Evolutionary conservation across 2,113 vertebrate species (phyloP).

Genomic region (Procavia capensis): DNA sequence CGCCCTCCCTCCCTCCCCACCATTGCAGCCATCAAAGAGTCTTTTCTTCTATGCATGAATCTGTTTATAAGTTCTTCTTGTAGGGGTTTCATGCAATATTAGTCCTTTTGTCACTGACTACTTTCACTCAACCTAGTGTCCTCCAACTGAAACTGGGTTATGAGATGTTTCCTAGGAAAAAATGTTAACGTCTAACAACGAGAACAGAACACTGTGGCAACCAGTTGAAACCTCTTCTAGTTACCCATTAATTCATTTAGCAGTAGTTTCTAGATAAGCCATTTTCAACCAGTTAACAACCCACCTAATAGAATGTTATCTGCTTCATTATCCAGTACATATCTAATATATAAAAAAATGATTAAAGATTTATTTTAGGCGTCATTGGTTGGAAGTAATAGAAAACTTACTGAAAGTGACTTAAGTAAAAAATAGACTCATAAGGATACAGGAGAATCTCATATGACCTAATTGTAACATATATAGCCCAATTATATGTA

Average conservation of each 20-base stretch:
- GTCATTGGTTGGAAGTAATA: slow-evolving; percentile 17
- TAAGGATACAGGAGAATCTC: background rate
- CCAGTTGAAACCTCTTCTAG: background rate
- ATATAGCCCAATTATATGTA: background rate
- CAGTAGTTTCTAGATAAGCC: background rate
- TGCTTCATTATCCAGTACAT: slow-evolving; percentile 46
- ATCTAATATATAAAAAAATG: background rate
- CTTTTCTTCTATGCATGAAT: no score
- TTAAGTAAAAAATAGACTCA: slow-evolving; percentile 30
- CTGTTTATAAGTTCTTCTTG: no score
- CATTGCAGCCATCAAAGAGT: no score
- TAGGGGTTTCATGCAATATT: no score
- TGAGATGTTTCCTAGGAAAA: background rate
- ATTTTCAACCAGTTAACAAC: slow-evolving; percentile 46
- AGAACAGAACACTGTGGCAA: background rate
- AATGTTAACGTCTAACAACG: background rate
- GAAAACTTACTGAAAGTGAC: background rate
- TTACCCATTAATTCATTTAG: slow-evolving; percentile 18
- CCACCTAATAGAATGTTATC: slow-evolving; percentile 37
- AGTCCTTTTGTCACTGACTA: no score
- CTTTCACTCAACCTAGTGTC: no score
- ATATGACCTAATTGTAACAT: background rate
- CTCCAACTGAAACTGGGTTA: no score
- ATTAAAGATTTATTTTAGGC: slow-evolving; percentile 15
- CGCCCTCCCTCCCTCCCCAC: no score